Evolutionary conservation across 2,113 vertebrate genomes (phyloP).

Genomic region (Apaloderma vittatum): DNA sequence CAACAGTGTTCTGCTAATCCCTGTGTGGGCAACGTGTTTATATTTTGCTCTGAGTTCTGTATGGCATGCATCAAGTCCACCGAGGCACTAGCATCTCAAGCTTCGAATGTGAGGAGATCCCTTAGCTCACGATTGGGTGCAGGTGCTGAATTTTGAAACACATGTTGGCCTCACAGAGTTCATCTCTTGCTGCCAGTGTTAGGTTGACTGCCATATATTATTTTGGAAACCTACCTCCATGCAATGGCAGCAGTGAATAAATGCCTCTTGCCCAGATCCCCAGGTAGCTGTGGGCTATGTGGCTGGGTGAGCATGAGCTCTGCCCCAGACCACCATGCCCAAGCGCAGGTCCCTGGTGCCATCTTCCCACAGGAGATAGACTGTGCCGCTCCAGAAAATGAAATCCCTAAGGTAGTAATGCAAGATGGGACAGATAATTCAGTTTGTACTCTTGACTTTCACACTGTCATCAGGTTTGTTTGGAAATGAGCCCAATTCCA

Average conservation of each 20-base stretch:
- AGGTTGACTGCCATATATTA: background rate
- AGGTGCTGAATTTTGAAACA: background rate
- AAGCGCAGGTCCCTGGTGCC: background rate
- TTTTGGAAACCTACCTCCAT: background rate
- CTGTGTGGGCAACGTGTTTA: fast-evolving
- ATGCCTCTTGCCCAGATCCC: background rate
- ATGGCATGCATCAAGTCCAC: fast-evolving
- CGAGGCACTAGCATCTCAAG: no score
- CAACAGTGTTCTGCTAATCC: background rate
- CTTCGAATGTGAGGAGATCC: background rate
- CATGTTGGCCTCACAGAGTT: background rate
- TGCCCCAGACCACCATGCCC: background rate
- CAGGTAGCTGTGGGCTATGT: background rate
- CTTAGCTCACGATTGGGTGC: background rate
- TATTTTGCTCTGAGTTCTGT: background rate
- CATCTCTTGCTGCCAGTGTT: background rate
- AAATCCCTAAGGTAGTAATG: background rate
- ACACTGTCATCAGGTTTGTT: background rate
- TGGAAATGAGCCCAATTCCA: background rate
- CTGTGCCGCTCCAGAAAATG: background rate
- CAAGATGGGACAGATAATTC: background rate
- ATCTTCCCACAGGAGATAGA: background rate
- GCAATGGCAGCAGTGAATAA: background rate
- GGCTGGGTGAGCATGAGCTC: background rate
- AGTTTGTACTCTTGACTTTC: background rate